These are phyloP conservation scores for Dorcus parallelipipedus DNA, from an alignment of 2,888 invertebrate genomes.

Conservation along the genomic window DNA sequence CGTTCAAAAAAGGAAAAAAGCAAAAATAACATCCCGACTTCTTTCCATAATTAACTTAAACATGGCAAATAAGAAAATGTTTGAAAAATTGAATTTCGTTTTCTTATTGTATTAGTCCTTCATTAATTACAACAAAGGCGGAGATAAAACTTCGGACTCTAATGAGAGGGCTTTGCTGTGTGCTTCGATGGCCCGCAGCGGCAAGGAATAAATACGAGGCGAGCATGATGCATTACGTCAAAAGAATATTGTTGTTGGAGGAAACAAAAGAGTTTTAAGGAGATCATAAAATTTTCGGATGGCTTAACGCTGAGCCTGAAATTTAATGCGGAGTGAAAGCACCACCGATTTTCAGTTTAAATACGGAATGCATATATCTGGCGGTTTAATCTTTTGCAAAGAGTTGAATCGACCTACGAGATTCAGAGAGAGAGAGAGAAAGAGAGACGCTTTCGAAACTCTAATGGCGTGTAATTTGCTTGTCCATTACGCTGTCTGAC, in stretches of 20 bases:
- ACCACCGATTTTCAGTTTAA: too few species aligned
- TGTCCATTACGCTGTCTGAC: too few species aligned
- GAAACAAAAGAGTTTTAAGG: slow-evolving; percentile 15
- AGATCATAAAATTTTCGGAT: slow-evolving; percentile 26
- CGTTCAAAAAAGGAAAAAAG: too few species aligned
- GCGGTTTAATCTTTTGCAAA: too few species aligned
- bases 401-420: too few species aligned
- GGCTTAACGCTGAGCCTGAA: slow-evolving; percentile 19
- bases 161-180: slow-evolving; percentile 14
- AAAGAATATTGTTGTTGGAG: slow-evolving; percentile 1
- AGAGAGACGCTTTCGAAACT: too few species aligned
- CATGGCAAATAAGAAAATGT: slow-evolving; percentile 7
- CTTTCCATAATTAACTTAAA: slow-evolving; percentile 15
- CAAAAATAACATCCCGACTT: background rate
- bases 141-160: slow-evolving; percentile 21
- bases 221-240: slow-evolving; percentile 18
- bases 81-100: slow-evolving; percentile 3
- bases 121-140: slow-evolving; percentile 29
- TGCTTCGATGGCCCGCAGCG: slow-evolving; percentile 22
- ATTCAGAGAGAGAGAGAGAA: too few species aligned
- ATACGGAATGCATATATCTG: too few species aligned
- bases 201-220: slow-evolving; percentile 25
- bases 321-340: slow-evolving; percentile 19
- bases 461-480: too few species aligned
- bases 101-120: slow-evolving; percentile 18